A percentile compares a stretch with the other conserved stretches of the same genome.
Evolutionary conservation across 2,888 invertebrate genomes (phyloP).

Genomic region (Conops quadrifasciatus): DNA sequence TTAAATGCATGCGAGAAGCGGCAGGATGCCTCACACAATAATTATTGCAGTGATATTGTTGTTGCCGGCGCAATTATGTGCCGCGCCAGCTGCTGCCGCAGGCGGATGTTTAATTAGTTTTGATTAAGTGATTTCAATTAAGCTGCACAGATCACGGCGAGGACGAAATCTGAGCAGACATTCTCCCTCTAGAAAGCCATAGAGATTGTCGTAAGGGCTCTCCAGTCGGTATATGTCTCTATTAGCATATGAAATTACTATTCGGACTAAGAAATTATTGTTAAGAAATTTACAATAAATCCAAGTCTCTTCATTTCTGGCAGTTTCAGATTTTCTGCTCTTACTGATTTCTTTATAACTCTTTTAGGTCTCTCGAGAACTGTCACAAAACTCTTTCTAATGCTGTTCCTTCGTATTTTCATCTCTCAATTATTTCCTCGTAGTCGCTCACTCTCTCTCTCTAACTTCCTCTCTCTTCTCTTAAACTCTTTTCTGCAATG

Average conservation of each 20-base stretch:
- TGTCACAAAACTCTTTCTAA: too few species aligned
- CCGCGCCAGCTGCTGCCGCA: neutral
- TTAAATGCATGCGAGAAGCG: neutral
- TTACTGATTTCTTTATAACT: conserved; percentile 17
- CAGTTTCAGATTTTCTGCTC: conserved; percentile 22
- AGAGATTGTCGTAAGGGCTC: too few species aligned
- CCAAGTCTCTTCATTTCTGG: too few species aligned
- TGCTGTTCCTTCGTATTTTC: neutral
- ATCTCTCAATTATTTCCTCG: neutral
- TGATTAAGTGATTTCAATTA: neutral
- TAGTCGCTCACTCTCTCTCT: neutral
- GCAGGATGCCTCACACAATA: conserved; percentile 16
- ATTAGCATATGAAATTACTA: too few species aligned
- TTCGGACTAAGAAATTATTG: too few species aligned
- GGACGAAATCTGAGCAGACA: conserved; percentile 13
- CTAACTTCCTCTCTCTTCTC: neutral
- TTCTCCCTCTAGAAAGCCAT: conserved; percentile 24
- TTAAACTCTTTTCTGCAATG: neutral
- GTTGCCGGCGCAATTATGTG: conserved; percentile 9
- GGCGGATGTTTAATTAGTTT: conserved; percentile 18
- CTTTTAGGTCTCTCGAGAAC: too few species aligned
- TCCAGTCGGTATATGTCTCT: too few species aligned
- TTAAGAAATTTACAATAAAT: too few species aligned
- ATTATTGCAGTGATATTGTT: neutral
- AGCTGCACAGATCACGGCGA: too few species aligned